A percentile compares a stretch with the other conserved stretches of the same genome.
These are phyloP conservation scores for Prietella phreatophila DNA, from an alignment of 2,113 vertebrate genomes.

Conservation along the genomic window DNA sequence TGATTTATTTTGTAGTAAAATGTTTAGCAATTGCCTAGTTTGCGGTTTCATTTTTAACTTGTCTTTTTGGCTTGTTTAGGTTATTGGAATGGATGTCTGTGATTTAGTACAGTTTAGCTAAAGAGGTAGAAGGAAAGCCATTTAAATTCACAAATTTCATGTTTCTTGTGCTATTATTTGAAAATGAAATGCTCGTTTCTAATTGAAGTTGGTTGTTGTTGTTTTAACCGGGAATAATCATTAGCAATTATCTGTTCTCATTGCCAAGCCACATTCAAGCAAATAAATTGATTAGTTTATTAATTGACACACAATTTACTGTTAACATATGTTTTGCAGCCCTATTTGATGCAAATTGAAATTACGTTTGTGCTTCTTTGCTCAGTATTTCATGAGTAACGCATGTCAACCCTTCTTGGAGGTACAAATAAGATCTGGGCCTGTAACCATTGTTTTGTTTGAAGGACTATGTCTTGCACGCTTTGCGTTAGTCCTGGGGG, in stretches of 20 bases:
- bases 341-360: neutral
- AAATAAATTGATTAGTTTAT: neutral
- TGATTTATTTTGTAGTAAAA: neutral
- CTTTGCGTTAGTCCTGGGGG: slow-evolving; percentile 14
- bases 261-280: neutral
- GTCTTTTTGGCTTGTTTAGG: neutral
- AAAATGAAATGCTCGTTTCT: neutral
- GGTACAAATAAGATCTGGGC: neutral
- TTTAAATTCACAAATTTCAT: neutral
- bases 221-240: neutral
- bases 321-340: neutral
- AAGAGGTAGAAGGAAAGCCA: neutral
- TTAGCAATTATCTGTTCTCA: neutral
- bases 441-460: slow-evolving; percentile 12
- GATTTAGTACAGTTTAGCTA: neutral
- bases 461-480: slow-evolving; percentile 32
- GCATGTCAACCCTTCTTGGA: slow-evolving; percentile 19
- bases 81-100: neutral
- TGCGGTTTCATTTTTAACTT: neutral
- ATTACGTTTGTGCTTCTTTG: neutral
- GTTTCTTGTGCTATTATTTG: neutral
- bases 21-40: neutral
- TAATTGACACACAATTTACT: neutral
- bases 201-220: neutral
- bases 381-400: slow-evolving; percentile 14